Conservation (phyloP, 2,113 vertebrate genomes). For the Emydura subglobosa region DNA sequence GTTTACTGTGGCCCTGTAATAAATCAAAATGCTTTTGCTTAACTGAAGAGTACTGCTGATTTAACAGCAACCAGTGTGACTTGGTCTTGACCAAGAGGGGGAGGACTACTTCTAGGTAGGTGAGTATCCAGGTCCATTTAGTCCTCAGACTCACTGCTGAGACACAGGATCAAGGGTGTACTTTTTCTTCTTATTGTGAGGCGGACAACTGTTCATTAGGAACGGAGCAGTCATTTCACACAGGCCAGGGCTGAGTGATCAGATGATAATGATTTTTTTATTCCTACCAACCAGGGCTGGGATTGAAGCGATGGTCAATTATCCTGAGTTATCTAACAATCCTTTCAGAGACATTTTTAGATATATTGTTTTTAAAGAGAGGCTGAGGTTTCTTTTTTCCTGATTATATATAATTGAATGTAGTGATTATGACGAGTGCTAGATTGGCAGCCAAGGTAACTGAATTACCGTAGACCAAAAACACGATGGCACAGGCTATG, state of each 20-base stretch:
- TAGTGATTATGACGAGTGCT: neutral
- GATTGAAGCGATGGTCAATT: neutral
- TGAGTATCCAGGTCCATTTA: neutral
- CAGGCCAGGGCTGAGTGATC: neutral
- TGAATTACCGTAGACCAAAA: neutral
- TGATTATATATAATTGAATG: neutral
- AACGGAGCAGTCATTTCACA: neutral
- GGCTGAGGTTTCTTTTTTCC: too few species aligned
- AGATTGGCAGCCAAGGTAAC: neutral
- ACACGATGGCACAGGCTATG: neutral
- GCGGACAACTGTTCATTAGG: neutral
- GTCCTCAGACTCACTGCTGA: neutral
- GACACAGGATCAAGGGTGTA: neutral
- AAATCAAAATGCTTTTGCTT: too few species aligned
- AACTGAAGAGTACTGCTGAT: too few species aligned
- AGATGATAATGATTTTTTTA: neutral
- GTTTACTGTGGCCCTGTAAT: too few species aligned
- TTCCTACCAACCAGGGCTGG: neutral
- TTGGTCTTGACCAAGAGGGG: neutral
- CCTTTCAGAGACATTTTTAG: neutral
- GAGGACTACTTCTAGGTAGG: too few species aligned
- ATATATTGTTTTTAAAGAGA: neutral
- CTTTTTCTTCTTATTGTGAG: neutral
- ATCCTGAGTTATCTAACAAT: neutral
- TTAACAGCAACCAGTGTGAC: neutral